Base-by-base conservation (phyloP, 1,140 invertebrate species). In the Harpegnathos saltator region DNA sequence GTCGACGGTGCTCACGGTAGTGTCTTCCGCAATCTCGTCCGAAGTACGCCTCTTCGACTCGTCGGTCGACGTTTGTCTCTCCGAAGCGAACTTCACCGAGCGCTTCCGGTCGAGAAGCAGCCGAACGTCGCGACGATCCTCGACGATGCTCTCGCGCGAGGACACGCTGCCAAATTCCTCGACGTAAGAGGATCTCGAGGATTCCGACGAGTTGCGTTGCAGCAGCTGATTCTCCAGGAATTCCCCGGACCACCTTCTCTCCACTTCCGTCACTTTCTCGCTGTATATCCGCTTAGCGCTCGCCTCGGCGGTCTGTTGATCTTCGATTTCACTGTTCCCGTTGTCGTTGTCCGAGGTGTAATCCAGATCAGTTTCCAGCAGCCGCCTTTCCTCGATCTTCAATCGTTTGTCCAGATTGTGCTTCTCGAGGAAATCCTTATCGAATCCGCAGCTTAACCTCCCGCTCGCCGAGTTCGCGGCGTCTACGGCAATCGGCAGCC, bases 121-220 rank as follows among this genome's bases (percentile, higher is more conserved):
- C 15, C 26, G 66, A 17, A 52, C 0, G 26, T 56, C 52, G 29
- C 59, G 68, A 19, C 59, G 68, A 19, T 88, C 86, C 12, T 89
- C 91, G 12, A 84, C 82, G n/a, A 92, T 88, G 71, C 92, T 93
- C 1, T 90, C 91, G 12, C 78, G 78, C 0, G 92, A 92, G 11
- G 93, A 94, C 15, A 91, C 84, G 78, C 93, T 93, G n/a, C 89
- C 92, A 0, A 91, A 81, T 54, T 94, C 92, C 24, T 93, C 93
- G 0, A 93, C 68, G 81, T 94, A 93, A 0, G 92, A 94, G 11
- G 93, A 94, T 33, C 92, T 92, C 0, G 92, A 93, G 3, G 92
- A 93, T 48, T 90, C 91, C 2, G 92, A 93, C 0, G 92, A 93
- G 72, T 90, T 90, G 1, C 81, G 88, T 9, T 92, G 85, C 17